A percentile compares a stretch with the other conserved stretches of the same genome.
These are phyloP conservation scores for Papilio machaon DNA, from an alignment of 1,140 invertebrate genomes.

Conservation along the genomic window DNA sequence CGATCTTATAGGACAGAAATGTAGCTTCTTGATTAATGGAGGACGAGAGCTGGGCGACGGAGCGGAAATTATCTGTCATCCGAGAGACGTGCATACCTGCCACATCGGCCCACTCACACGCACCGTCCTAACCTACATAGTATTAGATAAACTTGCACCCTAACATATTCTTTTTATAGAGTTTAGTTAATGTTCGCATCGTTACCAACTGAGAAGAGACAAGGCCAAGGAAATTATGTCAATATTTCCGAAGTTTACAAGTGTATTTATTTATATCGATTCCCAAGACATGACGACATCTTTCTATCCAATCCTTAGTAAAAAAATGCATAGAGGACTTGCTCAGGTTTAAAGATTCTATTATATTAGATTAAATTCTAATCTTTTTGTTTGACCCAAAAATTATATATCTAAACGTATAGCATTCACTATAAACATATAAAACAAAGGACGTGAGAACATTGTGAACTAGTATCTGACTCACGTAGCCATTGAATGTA, in stretches of 20 bases:
- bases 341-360: too few relatives aligned
- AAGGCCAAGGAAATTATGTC: too few relatives aligned
- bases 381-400: too few relatives aligned
- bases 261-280: too few relatives aligned
- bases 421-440: not conserved
- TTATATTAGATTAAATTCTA: too few relatives aligned
- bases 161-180: not conserved
- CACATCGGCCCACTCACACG: slow-evolving; percentile 1
- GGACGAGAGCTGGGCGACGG: slow-evolving; percentile 13
- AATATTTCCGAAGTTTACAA: too few relatives aligned
- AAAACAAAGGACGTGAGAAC: not conserved
- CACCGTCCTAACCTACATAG: slow-evolving; percentile 5
- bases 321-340: too few relatives aligned
- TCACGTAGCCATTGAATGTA: not conserved
- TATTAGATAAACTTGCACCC: not conserved
- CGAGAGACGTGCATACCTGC: slow-evolving; percentile 23
- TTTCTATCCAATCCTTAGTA: too few relatives aligned
- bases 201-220: too few relatives aligned
- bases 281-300: too few relatives aligned
- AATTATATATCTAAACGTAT: too few relatives aligned
- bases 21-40: slow-evolving; percentile 30
- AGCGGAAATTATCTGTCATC: slow-evolving; percentile 34
- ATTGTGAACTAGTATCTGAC: not conserved
- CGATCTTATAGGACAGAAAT: slow-evolving; percentile 19
- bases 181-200: too few relatives aligned